These are phyloP conservation scores for Eleginops maclovinus DNA, from an alignment of 2,113 vertebrate genomes.

Conservation along the genomic window DNA sequence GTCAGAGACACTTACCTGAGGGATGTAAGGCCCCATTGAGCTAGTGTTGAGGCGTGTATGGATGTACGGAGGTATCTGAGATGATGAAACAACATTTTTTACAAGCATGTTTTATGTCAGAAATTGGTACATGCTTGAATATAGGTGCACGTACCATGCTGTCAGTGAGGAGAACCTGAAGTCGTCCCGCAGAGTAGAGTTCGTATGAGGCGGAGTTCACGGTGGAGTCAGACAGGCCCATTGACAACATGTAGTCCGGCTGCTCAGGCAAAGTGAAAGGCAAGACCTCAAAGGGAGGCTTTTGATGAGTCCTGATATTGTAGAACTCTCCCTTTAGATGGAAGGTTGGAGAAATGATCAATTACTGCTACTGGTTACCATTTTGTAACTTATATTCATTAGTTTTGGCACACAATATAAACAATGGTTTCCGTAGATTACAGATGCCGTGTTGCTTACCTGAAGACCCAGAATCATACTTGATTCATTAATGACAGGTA, in stretches of 20 bases:
- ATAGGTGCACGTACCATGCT: constrained; percentile 72
- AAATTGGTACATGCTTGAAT: not conserved
- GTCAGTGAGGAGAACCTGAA: constrained; percentile 73
- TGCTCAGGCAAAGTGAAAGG: constrained; percentile 60
- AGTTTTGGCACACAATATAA: not conserved
- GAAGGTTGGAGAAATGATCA: not conserved
- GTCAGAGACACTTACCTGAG: constrained; percentile 70
- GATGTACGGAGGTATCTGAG: constrained; percentile 67
- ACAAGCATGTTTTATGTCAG: not conserved
- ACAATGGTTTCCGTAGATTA: too few relatives aligned
- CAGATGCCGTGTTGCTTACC: constrained; percentile 57
- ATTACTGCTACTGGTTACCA: not conserved
- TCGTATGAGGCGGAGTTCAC: constrained; percentile 78
- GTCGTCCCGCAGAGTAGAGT: constrained; percentile 59
- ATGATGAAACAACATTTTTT: not conserved
- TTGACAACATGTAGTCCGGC: constrained; percentile 71
- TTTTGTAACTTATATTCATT: not conserved
- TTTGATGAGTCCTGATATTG: constrained; percentile 35
- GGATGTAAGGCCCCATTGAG: constrained; percentile 71
- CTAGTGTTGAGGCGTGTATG: constrained; percentile 82
- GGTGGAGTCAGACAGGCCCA: constrained; percentile 80
- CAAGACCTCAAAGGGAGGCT: constrained; percentile 76
- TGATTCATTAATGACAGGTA: constrained; percentile 51
- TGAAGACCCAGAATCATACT: constrained; percentile 74
- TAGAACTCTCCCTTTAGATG: constrained; percentile 78